Base-by-base conservation (phyloP, 2,888 invertebrate species). In the Lomographa bimaculata region DNA sequence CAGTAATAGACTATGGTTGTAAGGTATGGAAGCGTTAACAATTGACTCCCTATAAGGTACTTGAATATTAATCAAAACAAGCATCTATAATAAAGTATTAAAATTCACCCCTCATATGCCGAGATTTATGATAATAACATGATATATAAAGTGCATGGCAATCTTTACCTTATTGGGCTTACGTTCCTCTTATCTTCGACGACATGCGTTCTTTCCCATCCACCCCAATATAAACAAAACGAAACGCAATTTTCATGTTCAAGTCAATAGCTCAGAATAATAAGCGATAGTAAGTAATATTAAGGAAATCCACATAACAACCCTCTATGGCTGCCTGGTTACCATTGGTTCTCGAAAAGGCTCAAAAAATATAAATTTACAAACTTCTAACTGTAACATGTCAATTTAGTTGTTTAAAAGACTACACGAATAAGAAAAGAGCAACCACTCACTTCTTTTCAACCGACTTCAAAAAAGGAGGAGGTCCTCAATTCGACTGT, bases 261-360 rank as follows among this genome's bases (percentile, higher is more conserved):
- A 76, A 84, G 77, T 86, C 86, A 85, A 87, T 86, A 86, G 85
- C 82, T 82, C 74, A 85, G 86, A 87, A 89, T 87, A 89, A 87
- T 85, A 87, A 82, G 85, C 66, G 73, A 81, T 83, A 77, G 82
- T 83, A 80, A 83, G 82, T 83, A 79, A 81, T 81, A 81, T 85
- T 77, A 78, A 73, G 76, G 73, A 79, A 78, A 80, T 82, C 78
- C 79, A 73, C 76, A 74, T 71, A 73, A 75, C 51, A 71, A 62
- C 59, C 61, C 65, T 66, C 64, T 65, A 66, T 64, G 59, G 60
- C 56, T 40, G 51, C 37, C 28, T 17, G 12, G 36, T 32, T 72
- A 83, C 77, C 54, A 41, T 28, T 41, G 38, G 45, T 54, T 60
- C 55, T 63, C 72, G 59, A 44, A 4, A 2, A 18, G n/a, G n/a